Percentiles rank a stretch among this genome's conserved stretches.
Evolutionary conservation across 2,113 vertebrate genomes (phyloP).

Genomic region (Chaenogobius annularis): DNA sequence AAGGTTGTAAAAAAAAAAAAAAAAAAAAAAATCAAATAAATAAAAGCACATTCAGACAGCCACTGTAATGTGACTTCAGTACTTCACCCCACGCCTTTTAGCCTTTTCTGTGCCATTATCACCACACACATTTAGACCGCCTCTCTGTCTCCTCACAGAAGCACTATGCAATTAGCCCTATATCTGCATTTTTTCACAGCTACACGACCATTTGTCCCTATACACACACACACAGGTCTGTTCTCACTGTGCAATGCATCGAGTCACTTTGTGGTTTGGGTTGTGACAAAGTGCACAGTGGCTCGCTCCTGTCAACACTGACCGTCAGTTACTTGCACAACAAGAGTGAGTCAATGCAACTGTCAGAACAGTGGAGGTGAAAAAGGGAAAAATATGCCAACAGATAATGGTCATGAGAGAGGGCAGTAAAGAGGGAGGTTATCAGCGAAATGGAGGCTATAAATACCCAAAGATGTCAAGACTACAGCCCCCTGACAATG

Average conservation of each 20-base stretch:
- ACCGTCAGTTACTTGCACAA: slow-evolving; percentile 37
- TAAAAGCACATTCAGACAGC: no score
- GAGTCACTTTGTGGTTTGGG: slow-evolving; percentile 49
- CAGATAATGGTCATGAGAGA: slow-evolving; percentile 36
- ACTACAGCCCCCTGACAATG: slow-evolving; percentile 25
- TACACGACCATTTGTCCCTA: slow-evolving; percentile 43
- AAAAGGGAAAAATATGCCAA: slow-evolving; percentile 25
- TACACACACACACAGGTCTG: slow-evolving; percentile 29
- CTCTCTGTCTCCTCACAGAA: slow-evolving; percentile 42
- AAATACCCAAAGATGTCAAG: slow-evolving; percentile 46
- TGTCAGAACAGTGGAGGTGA: slow-evolving; percentile 24
- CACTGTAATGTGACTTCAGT: background rate
- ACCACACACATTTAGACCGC: slow-evolving; percentile 54
- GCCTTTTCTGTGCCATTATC: slow-evolving; percentile 31
- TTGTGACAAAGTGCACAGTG: slow-evolving; percentile 58
- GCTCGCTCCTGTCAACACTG: slow-evolving; percentile 62
- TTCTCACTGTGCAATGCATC: slow-evolving; percentile 37
- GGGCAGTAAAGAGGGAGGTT: slow-evolving; percentile 24
- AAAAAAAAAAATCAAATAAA: no score
- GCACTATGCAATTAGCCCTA: slow-evolving; percentile 37
- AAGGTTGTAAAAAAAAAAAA: no score
- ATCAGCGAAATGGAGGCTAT: slow-evolving; percentile 45
- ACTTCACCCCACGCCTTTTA: background rate
- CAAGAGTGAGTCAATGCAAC: background rate
- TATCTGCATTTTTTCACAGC: slow-evolving; percentile 53